These are phyloP conservation scores for Cloeon dipterum DNA, from an alignment of 2,888 invertebrate genomes.

Conservation along the genomic window DNA sequence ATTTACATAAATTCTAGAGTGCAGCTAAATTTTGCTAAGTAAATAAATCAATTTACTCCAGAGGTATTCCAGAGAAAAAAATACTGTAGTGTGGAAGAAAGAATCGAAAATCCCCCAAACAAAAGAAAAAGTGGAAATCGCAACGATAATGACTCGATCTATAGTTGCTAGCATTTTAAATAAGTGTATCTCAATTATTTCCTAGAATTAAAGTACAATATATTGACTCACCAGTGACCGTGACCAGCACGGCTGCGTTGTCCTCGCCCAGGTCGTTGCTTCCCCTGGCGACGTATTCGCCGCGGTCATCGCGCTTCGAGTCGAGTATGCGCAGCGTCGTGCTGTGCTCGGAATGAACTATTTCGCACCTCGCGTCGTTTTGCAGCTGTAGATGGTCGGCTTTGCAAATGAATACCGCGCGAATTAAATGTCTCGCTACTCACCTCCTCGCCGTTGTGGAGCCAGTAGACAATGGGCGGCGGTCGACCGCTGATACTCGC, in stretches of 20 bases:
- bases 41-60: too few relatives aligned
- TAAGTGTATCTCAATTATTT: too few relatives aligned
- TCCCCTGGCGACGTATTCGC: slow-evolving; percentile 65
- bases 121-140: too few relatives aligned
- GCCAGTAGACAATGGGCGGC: slow-evolving; percentile 62
- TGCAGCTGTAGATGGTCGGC: neutral
- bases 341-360: slow-evolving; percentile 42
- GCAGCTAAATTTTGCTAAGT: too few relatives aligned
- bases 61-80: too few relatives aligned
- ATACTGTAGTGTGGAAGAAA: too few relatives aligned
- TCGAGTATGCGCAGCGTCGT: slow-evolving; percentile 55
- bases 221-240: slow-evolving; percentile 41
- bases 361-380: slow-evolving; percentile 35
- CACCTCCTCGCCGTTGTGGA: slow-evolving; percentile 44
- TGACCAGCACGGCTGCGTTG: slow-evolving; percentile 54
- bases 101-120: too few relatives aligned
- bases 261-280: slow-evolving; percentile 66
- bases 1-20: too few relatives aligned
- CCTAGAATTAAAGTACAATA: too few relatives aligned
- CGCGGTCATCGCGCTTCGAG: slow-evolving; percentile 58
- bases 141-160: neutral
- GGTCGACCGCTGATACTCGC: slow-evolving; percentile 71
- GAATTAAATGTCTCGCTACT: too few relatives aligned
- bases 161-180: neutral
- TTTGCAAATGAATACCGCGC: too few relatives aligned